phyloP scores from a whole-genome alignment of 2,888 invertebrate genomes.

The Quadriops clusia region DNA sequence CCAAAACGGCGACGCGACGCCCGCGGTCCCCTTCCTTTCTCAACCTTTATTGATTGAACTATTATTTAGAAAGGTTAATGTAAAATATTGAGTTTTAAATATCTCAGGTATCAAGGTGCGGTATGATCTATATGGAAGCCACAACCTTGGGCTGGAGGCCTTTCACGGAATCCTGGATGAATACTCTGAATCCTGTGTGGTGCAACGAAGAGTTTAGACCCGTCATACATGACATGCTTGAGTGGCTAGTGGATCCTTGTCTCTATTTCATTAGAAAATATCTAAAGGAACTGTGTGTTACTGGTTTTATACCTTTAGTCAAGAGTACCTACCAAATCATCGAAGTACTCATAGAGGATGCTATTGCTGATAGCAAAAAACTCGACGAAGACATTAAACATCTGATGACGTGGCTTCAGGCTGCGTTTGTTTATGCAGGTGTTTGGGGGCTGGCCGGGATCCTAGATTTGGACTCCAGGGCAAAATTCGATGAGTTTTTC shows the following conservation, averaged over 20 bases:
- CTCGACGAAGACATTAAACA: slow-evolving; percentile 55
- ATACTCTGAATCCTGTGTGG: slow-evolving; percentile 51
- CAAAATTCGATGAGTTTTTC: slow-evolving; percentile 52
- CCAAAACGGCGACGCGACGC: too few species aligned
- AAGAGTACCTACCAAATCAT: slow-evolving; percentile 61
- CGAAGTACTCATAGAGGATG: slow-evolving; percentile 66
- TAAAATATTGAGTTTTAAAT: too few species aligned
- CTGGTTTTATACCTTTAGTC: slow-evolving; percentile 61
- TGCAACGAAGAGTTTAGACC: slow-evolving; percentile 51
- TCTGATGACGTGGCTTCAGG: slow-evolving; percentile 61
- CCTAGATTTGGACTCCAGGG: slow-evolving; percentile 59
- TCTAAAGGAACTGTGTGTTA: slow-evolving; percentile 52
- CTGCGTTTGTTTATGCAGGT: slow-evolving; percentile 59
- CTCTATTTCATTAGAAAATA: slow-evolving; percentile 59
- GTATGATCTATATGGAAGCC: slow-evolving; percentile 87
- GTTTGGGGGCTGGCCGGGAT: slow-evolving; percentile 82
- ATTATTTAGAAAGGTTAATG: too few species aligned
- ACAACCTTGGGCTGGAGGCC: slow-evolving; percentile 71
- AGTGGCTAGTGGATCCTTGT: slow-evolving; percentile 72
- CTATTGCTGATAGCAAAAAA: slow-evolving; percentile 43
- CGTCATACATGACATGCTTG: slow-evolving; percentile 49
- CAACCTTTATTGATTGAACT: too few species aligned
- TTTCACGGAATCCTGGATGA: slow-evolving; percentile 71
- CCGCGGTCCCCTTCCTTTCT: too few species aligned
- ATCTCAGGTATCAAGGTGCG: slow-evolving; percentile 56